phyloP scores from a whole-genome alignment of 2,888 invertebrate genomes.

The Neoaliturus tenellus region DNA sequence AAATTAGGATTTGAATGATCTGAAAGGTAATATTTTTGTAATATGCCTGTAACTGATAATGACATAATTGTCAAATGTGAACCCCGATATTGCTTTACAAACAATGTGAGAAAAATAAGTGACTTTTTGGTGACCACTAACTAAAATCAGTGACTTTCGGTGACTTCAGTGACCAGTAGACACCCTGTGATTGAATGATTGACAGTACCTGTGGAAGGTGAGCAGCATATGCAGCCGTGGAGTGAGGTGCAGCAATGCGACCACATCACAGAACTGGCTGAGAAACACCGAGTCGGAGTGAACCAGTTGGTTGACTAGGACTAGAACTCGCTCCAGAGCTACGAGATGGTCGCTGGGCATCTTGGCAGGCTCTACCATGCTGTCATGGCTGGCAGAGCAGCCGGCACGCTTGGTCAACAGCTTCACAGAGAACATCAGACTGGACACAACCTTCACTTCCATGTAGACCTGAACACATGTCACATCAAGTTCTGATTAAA shows the following conservation, averaged over 20 bases:
- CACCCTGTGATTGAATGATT: too few species aligned
- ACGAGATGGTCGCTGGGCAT: constrained; percentile 78
- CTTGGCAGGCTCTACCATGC: constrained; percentile 64
- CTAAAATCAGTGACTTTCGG: too few species aligned
- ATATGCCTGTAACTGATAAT: too few species aligned
- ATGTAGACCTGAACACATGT: constrained; percentile 85
- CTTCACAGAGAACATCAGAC: constrained; percentile 87
- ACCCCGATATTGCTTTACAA: too few species aligned
- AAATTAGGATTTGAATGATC: too few species aligned
- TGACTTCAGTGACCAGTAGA: too few species aligned
- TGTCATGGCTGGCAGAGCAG: constrained; percentile 35
- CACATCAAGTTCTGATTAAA: constrained; percentile 52
- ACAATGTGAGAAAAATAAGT: too few species aligned
- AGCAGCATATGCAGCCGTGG: constrained; percentile 60
- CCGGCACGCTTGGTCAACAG: constrained; percentile 74
- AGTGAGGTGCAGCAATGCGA: constrained; percentile 77
- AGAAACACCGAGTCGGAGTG: constrained; percentile 80
- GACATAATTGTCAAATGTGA: too few species aligned
- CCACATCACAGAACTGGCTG: constrained; percentile 81
- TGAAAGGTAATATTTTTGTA: too few species aligned
- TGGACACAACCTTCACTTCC: constrained; percentile 88
- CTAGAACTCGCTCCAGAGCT: constrained; percentile 80
- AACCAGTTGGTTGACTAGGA: constrained; percentile 82
- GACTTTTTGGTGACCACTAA: too few species aligned
- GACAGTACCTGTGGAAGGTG: constrained; percentile 10